Evolutionary conservation across 2,888 invertebrate species (phyloP).

Genomic region (Hetaerina titia): DNA sequence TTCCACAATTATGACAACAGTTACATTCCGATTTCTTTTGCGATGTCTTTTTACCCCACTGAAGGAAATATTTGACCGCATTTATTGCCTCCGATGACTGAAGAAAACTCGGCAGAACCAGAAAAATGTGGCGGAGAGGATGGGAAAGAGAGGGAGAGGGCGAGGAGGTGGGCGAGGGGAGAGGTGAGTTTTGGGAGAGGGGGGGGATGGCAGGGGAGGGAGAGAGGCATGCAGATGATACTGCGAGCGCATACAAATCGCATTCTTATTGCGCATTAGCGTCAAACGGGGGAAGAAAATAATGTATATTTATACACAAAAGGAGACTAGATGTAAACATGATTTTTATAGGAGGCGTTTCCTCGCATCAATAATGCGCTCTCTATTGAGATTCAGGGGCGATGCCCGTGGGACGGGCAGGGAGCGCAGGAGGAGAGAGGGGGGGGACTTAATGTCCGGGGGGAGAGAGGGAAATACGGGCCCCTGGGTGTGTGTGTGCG

Average conservation of each 20-base stretch:
- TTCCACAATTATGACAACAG: too few species aligned
- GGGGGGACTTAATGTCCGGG: neutral
- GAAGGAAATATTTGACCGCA: too few species aligned
- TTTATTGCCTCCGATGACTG: too few species aligned
- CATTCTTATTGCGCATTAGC: slow-evolving; percentile 63
- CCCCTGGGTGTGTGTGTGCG: neutral
- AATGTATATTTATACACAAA: slow-evolving; percentile 63
- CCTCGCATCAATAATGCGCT: slow-evolving; percentile 61
- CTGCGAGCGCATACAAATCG: slow-evolving; percentile 52
- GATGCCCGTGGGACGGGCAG: neutral
- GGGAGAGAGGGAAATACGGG: neutral
- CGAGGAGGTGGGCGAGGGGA: neutral
- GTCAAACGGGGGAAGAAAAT: slow-evolving; percentile 53
- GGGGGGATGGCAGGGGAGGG: neutral
- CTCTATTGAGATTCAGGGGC: slow-evolving; percentile 57
- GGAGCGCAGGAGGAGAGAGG: neutral
- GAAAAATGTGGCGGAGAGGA: neutral
- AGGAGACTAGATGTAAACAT: slow-evolving; percentile 67
- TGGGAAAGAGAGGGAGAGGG: neutral
- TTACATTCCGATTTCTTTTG: too few species aligned
- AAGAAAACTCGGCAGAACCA: too few species aligned
- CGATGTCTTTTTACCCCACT: too few species aligned
- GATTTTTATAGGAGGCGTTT: slow-evolving; percentile 63
- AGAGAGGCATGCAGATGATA: slow-evolving; percentile 9
- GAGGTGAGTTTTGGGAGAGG: neutral